These are phyloP conservation scores for Bradynema listronoti DNA, from an alignment of 1,140 invertebrate species.

Conservation along the genomic window DNA sequence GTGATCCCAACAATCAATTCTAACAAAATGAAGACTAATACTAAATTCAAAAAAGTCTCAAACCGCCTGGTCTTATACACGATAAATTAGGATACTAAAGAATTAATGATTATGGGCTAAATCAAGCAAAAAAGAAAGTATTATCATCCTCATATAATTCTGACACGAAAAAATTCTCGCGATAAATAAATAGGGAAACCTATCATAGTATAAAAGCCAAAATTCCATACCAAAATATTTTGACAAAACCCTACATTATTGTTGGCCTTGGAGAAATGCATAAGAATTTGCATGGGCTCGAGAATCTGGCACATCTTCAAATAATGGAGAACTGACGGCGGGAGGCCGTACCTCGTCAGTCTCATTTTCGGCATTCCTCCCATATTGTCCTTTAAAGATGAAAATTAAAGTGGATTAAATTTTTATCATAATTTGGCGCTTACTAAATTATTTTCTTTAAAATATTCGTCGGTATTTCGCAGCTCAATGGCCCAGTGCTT, in stretches of 20 bases:
- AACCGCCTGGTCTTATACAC: too few relatives aligned
- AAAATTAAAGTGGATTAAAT: slow-evolving; percentile 4
- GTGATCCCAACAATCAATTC: too few relatives aligned
- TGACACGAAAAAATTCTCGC: too few relatives aligned
- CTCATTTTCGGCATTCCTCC: slow-evolving; percentile 9
- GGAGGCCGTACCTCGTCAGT: slow-evolving; percentile 21
- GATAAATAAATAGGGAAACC: too few relatives aligned
- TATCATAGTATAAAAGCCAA: too few relatives aligned
- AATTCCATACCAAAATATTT: slow-evolving; percentile 4
- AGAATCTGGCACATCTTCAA: slow-evolving; percentile 88
- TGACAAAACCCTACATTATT: slow-evolving; percentile 4
- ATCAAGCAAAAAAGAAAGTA: too few relatives aligned
- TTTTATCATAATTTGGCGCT: background rate
- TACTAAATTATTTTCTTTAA: background rate
- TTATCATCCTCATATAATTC: too few relatives aligned
- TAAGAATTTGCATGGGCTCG: slow-evolving; percentile 97
- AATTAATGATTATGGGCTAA: too few relatives aligned
- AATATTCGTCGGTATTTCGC: slow-evolving; percentile 24
- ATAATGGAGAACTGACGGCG: slow-evolving; percentile 64
- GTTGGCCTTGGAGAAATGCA: slow-evolving; percentile 87
- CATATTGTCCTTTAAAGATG: slow-evolving; percentile 3
- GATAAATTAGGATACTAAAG: too few relatives aligned
- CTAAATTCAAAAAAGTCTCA: too few relatives aligned
- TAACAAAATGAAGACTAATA: too few relatives aligned
- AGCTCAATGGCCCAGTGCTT: slow-evolving; percentile 29